A percentile compares a stretch with the other conserved stretches of the same genome.
phyloP scores from a whole-genome alignment of 2,113 vertebrate genomes.

The Phylloscopus trochiloides region DNA sequence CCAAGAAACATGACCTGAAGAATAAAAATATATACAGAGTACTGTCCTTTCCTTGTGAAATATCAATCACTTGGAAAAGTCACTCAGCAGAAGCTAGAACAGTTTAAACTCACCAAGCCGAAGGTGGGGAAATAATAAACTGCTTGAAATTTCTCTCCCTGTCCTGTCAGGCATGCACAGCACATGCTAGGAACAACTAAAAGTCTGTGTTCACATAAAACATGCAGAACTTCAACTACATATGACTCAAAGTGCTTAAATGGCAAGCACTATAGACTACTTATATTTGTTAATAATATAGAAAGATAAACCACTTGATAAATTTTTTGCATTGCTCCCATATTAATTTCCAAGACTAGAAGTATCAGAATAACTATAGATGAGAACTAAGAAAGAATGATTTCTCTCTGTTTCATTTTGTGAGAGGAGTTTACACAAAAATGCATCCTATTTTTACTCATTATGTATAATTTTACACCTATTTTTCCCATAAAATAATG shows the following conservation, averaged over 20 bases:
- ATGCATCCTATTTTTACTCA: not conserved
- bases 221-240: not conserved
- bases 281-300: not conserved
- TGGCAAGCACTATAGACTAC: not conserved
- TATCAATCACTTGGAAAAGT: not conserved
- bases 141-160: not conserved
- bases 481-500: slow-evolving; percentile 16
- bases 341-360: not conserved
- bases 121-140: not conserved
- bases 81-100: not conserved
- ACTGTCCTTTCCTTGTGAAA: not conserved
- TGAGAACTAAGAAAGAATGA: not conserved
- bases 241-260: not conserved
- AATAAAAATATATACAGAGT: not conserved
- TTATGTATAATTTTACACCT: slow-evolving; percentile 19
- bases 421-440: slow-evolving; percentile 3
- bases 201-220: not conserved
- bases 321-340: not conserved
- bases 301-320: not conserved
- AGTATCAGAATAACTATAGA: not conserved
- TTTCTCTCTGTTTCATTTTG: not conserved
- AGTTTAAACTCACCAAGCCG: not conserved
- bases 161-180: not conserved
- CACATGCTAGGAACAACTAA: not conserved
- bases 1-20: not conserved